Evolutionary conservation across 2,113 vertebrate species (phyloP), one percentile per base, ranked within the genome.

Genomic region (Centropristis striata): DNA sequence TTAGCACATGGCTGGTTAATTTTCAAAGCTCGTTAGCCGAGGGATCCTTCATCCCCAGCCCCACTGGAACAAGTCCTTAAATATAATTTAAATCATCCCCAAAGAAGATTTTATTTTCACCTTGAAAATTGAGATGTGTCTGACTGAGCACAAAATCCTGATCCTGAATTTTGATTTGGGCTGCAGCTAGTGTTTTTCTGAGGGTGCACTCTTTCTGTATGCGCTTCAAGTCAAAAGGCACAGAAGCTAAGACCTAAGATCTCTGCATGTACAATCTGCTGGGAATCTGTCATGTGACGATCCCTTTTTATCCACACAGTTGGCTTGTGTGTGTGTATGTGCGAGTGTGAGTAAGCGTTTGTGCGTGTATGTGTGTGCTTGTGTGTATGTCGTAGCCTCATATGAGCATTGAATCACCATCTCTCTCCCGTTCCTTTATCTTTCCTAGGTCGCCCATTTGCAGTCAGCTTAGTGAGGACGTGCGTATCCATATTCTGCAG

Each of bases 401-500:
- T 81, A 86, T 81, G 86, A 91, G 78, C 83, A 78, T 11, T 63
- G 67, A 86, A 89, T 83, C 71, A 41, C 60, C 92, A 94, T 90
- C 71, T 92, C 88, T 73, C 93, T 94, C 92, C 82, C 92, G 28
- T 12, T 77, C 64, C 15, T 71, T 55, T 44, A 27, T 84, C 72
- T 71, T 85, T 86, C 81, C 73, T 49, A 46, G 86, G 93, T 94
- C 84, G 71, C 75, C 83, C 91, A 88, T 95, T 94, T 93, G 88
- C 88, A 86, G 86, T 65, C 55, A 41, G 73, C 86, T 81, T 69
- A 76, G 88, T 86, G 92, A 93, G 92, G 60, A 94, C 85, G 86
- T 94, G 85, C 90, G 64, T 92, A 88, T 94, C 93, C 89, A 90
- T 90, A 89, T 93, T 94, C 93, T 71, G 90, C 86, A 10, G 78